These are phyloP conservation scores for Clunio marinus DNA, from an alignment of 2,888 invertebrate species.

Conservation along the genomic window DNA sequence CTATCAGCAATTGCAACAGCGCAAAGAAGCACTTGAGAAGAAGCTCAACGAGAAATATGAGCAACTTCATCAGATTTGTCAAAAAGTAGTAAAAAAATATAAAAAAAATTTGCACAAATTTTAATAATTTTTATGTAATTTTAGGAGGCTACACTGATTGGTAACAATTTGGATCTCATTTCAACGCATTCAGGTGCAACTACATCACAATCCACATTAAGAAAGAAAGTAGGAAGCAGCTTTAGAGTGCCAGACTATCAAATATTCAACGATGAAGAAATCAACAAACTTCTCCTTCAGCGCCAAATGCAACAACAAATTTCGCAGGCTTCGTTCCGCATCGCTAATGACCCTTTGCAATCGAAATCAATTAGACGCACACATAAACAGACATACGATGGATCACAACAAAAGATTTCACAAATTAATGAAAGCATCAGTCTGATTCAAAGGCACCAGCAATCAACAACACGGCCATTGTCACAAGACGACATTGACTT, in stretches of 20 bases:
- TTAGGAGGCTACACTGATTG: conserved; percentile 48
- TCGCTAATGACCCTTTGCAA: conserved; percentile 41
- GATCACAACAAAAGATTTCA: conserved; percentile 42
- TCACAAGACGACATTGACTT: conserved; percentile 31
- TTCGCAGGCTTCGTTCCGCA: conserved; percentile 41
- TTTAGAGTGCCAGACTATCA: conserved; percentile 41
- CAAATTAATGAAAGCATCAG: conserved; percentile 43
- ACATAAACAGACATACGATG: conserved; percentile 43
- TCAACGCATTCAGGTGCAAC: conserved; percentile 40
- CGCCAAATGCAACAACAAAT: conserved; percentile 42
- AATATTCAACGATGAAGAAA: conserved; percentile 37
- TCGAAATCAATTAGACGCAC: conserved; percentile 41
- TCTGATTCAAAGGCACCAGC: conserved; percentile 41
- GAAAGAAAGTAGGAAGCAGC: conserved; percentile 45
- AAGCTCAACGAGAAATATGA: conserved; percentile 50
- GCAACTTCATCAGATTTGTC: conserved; percentile 47
- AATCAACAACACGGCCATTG: conserved; percentile 39
- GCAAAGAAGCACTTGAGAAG: conserved; percentile 48
- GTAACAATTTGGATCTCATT: conserved; percentile 42
- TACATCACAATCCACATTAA: conserved; percentile 41
- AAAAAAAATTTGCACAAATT: not conserved
- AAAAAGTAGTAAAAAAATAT: not conserved
- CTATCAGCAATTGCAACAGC: conserved; percentile 46
- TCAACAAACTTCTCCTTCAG: conserved; percentile 41
- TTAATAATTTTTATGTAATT: conserved; percentile 4